phyloP scores from a whole-genome alignment of 2,888 invertebrate genomes.

The Macrosiphum euphorbiae region DNA sequence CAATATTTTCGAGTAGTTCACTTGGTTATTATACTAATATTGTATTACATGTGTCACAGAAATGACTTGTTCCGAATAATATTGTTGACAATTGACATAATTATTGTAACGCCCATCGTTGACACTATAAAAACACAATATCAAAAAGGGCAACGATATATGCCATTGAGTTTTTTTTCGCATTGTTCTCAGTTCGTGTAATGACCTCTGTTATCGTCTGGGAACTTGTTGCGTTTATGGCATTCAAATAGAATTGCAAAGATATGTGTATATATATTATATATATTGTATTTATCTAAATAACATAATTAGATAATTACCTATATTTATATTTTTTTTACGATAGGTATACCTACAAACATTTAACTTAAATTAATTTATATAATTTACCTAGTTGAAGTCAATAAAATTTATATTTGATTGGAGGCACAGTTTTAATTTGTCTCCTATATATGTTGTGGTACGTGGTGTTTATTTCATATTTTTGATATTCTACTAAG shows the following conservation, averaged over 20 bases:
- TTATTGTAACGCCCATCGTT: background rate
- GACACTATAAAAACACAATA: background rate
- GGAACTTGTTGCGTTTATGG: background rate
- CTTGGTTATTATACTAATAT: background rate
- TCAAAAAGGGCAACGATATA: background rate
- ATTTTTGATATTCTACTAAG: background rate
- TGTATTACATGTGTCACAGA: background rate
- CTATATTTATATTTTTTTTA: background rate
- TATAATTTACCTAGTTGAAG: background rate
- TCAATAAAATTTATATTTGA: background rate
- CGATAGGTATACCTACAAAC: background rate
- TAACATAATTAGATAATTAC: background rate
- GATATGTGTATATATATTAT: background rate
- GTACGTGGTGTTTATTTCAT: background rate
- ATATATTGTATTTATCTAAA: background rate
- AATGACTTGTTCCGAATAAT: background rate
- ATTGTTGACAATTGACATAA: background rate
- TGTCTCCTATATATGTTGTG: background rate
- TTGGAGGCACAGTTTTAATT: background rate
- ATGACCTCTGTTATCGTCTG: background rate
- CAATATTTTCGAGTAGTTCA: background rate
- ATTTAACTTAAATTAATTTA: background rate
- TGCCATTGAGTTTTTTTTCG: background rate
- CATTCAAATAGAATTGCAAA: background rate
- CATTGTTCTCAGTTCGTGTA: background rate